Evolutionary conservation across 2,797 vertebrate genomes (phyloP).

Genomic region (Coendou prehensilis): DNA sequence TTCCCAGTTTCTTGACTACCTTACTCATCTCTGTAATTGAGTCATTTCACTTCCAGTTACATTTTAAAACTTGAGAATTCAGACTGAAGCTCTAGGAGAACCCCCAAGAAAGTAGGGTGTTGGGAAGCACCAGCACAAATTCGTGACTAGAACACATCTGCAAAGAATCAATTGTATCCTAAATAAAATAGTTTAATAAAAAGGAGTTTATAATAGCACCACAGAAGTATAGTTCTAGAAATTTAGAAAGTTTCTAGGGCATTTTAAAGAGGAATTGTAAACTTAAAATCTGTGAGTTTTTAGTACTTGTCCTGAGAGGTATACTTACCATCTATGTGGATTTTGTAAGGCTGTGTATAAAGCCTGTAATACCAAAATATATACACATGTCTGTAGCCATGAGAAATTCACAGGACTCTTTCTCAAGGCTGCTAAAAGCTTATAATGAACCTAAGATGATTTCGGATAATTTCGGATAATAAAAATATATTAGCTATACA

Average conservation of each 20-base stretch:
- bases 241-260: not conserved
- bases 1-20: conserved; percentile 28
- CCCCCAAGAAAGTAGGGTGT: not conserved
- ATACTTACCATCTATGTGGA: not conserved
- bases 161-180: not conserved
- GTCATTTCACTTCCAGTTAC: conserved; percentile 42
- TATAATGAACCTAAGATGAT: conserved; percentile 9
- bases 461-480: conserved; percentile 38
- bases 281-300: not conserved
- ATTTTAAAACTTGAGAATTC: conserved; percentile 67
- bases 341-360: not conserved
- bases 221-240: not conserved
- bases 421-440: not conserved
- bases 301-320: not conserved
- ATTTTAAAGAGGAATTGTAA: not conserved
- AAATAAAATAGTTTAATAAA: not conserved
- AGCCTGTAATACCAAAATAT: not conserved
- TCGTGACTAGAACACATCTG: not conserved
- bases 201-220: conserved; percentile 17
- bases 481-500: conserved; percentile 42
- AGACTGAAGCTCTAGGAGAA: not conserved
- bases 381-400: not conserved
- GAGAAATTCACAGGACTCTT: not conserved
- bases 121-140: not conserved
- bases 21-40: conserved; percentile 58